These are phyloP conservation scores for Crenichthys baileyi DNA, from an alignment of 2,797 vertebrate species.

Conservation along the genomic window DNA sequence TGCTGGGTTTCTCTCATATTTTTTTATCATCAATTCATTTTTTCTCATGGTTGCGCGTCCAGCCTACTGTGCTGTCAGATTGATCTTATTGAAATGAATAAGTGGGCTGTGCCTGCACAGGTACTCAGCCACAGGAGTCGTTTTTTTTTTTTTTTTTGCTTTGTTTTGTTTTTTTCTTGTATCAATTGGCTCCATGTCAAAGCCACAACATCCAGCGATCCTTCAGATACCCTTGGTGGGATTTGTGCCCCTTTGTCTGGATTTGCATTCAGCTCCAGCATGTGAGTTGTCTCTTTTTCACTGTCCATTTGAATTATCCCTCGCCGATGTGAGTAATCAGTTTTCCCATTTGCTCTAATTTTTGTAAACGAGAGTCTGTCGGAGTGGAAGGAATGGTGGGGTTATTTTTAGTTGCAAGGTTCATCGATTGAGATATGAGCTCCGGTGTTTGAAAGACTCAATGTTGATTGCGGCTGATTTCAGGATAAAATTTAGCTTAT, in stretches of 20 bases:
- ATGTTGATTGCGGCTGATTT: constrained; percentile 12
- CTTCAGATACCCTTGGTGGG: constrained; percentile 31
- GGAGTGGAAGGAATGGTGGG: constrained; percentile 58
- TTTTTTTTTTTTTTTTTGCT: constrained; percentile 25
- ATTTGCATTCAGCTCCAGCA: constrained; percentile 46
- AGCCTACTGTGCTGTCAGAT: background rate
- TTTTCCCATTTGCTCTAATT: constrained; percentile 81
- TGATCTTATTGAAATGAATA: constrained; percentile 13
- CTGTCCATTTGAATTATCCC: constrained; percentile 64
- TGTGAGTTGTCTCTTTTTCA: constrained; percentile 36
- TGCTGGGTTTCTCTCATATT: background rate
- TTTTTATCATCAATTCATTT: background rate
- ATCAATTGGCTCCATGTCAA: constrained; percentile 9
- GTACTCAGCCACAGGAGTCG: constrained; percentile 18
- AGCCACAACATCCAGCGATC: constrained; percentile 17
- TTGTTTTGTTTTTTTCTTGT: constrained; percentile 25
- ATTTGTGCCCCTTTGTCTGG: constrained; percentile 39
- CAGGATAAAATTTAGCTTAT: constrained; percentile 17
- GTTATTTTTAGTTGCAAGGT: constrained; percentile 72
- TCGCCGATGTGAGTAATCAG: constrained; percentile 64
- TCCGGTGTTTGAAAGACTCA: constrained; percentile 13
- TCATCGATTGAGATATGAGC: constrained; percentile 28
- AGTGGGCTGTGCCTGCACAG: constrained; percentile 6
- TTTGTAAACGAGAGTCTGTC: constrained; percentile 73
- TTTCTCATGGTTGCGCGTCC: background rate